Base-by-base conservation (phyloP, 2,888 invertebrate genomes). In the Drosophila imparisetae region DNA sequence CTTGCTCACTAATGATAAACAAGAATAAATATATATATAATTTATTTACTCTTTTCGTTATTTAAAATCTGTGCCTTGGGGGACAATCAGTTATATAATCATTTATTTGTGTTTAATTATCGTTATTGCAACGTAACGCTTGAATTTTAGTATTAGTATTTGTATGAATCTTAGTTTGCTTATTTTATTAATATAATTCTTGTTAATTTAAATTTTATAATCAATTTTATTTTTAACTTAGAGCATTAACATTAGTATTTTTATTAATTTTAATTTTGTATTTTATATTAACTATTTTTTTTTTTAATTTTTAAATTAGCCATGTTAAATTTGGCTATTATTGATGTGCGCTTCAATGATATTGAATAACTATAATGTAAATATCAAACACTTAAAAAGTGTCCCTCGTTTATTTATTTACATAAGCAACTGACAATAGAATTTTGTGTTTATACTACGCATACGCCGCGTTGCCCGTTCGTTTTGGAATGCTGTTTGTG, bases 401-500 rank as follows among this genome's bases (percentile, higher is more conserved):
- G 27, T 15, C 18, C 52, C 57, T 63, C 48, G 48, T 11, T 8
- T 2, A 36, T 7, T 38, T 21, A 24, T 40, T 40, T 42, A 45
- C 15, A 45, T 32, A 13, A 36, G n/a, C n/a, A 63, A 38, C 60
- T 50, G 53, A 27, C 40, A 50, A 15, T 40, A 32, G 18, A 66
- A 63, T 42, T 62, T 58, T 55, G 58, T 49, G 49, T 50, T 45
- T 49, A 59, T 52, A 32, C 62, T 70, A 63, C 66, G 64, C 50
- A 70, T 69, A 64, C 77, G 63, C 38, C 57, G 38, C 49, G 58
- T 66, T 64, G 72, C 49, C 67, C 55, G 68, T 67, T 72, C 67
- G 70, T 68, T 73, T 72, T 54, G 34, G 36, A 45, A 54, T 72
- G 66, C 59, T 66, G 69, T 83, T 80, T 88, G 83, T 82, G 71